These are phyloP conservation scores for Phaethornis superciliosus DNA, from an alignment of 2,113 vertebrate species.

Conservation along the genomic window DNA sequence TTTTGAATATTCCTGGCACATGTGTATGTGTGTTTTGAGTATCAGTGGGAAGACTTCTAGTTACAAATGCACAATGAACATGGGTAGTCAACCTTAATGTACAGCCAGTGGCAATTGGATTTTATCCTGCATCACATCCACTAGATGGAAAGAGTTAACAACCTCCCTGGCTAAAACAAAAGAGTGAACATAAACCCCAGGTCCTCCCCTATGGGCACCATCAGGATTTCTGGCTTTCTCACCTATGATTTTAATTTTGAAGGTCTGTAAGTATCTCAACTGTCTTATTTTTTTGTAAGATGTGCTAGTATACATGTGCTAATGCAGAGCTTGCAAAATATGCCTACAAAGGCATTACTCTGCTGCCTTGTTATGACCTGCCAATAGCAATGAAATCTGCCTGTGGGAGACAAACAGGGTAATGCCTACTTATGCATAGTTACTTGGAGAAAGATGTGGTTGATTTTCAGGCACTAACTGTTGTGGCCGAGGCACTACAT, in stretches of 20 bases:
- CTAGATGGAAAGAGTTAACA: background rate
- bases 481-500: background rate
- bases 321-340: background rate
- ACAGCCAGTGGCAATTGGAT: background rate
- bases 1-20: background rate
- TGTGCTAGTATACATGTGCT: background rate
- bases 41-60: background rate
- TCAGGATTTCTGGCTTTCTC: background rate
- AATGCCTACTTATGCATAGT: background rate
- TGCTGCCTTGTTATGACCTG: background rate
- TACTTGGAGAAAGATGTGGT: background rate
- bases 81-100: background rate
- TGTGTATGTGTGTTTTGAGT: background rate
- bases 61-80: background rate
- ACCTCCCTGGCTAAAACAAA: background rate
- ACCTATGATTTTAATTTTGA: background rate
- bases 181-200: accelerated
- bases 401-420: background rate
- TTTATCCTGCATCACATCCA: background rate
- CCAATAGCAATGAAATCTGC: background rate
- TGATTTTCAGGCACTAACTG: background rate
- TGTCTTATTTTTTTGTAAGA: background rate
- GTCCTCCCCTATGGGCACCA: background rate
- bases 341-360: background rate
- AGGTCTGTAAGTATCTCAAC: background rate